These are phyloP conservation scores for Carposina sasakii DNA, from an alignment of 1,140 invertebrate species.

Conservation along the genomic window DNA sequence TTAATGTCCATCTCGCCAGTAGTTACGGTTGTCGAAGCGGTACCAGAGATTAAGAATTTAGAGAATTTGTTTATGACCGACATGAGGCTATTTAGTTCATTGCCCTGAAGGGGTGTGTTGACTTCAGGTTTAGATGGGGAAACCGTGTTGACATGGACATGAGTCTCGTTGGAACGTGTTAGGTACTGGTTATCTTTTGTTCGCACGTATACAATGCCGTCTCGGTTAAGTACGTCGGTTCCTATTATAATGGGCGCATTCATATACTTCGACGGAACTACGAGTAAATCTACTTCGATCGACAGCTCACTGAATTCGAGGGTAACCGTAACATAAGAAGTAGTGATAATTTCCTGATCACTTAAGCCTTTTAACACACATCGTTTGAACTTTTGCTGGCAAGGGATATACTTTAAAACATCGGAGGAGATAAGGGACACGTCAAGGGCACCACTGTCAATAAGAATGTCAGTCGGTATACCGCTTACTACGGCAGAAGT, in stretches of 20 bases:
- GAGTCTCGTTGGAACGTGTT: not conserved
- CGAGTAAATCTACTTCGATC: slow-evolving; percentile 24
- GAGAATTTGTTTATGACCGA: slow-evolving; percentile 11
- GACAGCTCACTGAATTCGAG: slow-evolving; percentile 23
- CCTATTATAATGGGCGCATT: slow-evolving; percentile 25
- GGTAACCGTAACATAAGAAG: slow-evolving; percentile 17
- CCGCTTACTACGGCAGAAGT: slow-evolving; percentile 16
- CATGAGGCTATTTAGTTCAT: not conserved
- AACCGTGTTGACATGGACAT: not conserved
- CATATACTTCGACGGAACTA: slow-evolving; percentile 17
- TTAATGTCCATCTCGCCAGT: slow-evolving; percentile 20
- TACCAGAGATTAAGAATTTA: slow-evolving; percentile 23
- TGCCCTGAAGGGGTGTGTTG: slow-evolving; percentile 10
- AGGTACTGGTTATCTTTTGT: slow-evolving; percentile 14
- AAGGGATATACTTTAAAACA: slow-evolving; percentile 17
- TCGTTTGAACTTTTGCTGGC: slow-evolving; percentile 6
- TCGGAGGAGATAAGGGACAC: slow-evolving; percentile 22
- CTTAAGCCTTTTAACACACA: slow-evolving; percentile 22
- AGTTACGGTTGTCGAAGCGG: slow-evolving; percentile 23
- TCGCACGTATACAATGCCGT: slow-evolving; percentile 21
- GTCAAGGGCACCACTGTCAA: slow-evolving; percentile 24
- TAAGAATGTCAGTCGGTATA: slow-evolving; percentile 21
- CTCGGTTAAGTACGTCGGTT: slow-evolving; percentile 29
- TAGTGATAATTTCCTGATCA: slow-evolving; percentile 13
- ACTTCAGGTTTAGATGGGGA: not conserved